These are phyloP conservation scores for Calypte anna DNA, from an alignment of 2,113 vertebrate species.

Conservation along the genomic window DNA sequence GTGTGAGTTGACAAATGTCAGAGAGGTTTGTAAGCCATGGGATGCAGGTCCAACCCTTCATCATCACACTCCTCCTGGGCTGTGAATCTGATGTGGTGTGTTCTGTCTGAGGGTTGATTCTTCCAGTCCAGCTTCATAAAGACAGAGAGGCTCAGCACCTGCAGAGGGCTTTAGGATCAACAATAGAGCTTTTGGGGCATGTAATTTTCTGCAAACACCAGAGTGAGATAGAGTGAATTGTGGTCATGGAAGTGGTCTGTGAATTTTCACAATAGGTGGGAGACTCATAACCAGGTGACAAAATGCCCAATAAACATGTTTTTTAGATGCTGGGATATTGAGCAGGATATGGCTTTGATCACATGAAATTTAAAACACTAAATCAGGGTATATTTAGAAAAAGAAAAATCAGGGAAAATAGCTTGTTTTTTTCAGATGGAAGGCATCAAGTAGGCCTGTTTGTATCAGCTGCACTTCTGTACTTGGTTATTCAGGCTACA, in stretches of 20 bases:
- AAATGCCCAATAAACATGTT: fast-evolving
- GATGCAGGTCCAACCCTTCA: not conserved
- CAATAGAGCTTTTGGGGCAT: fast-evolving
- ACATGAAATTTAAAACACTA: not conserved
- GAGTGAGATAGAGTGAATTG: not conserved
- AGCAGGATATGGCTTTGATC: not conserved
- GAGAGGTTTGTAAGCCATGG: not conserved
- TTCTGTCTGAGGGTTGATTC: not conserved
- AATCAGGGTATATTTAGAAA: not conserved
- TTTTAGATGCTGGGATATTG: not conserved
- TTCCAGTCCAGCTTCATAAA: not conserved
- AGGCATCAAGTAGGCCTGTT: not conserved
- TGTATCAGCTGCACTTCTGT: not conserved
- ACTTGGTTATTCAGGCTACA: not conserved
- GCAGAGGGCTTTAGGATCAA: not conserved
- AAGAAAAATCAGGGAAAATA: not conserved
- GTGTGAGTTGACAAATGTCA: not conserved
- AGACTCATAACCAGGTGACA: not conserved
- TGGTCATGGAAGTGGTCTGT: not conserved
- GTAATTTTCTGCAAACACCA: not conserved
- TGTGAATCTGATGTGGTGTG: not conserved
- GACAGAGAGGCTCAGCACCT: not conserved
- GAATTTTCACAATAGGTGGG: not conserved
- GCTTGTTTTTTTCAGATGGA: not conserved
- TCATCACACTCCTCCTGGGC: not conserved